Base-by-base conservation (phyloP, 2,797 vertebrate species). In the Otolemur crassicaudatus region DNA sequence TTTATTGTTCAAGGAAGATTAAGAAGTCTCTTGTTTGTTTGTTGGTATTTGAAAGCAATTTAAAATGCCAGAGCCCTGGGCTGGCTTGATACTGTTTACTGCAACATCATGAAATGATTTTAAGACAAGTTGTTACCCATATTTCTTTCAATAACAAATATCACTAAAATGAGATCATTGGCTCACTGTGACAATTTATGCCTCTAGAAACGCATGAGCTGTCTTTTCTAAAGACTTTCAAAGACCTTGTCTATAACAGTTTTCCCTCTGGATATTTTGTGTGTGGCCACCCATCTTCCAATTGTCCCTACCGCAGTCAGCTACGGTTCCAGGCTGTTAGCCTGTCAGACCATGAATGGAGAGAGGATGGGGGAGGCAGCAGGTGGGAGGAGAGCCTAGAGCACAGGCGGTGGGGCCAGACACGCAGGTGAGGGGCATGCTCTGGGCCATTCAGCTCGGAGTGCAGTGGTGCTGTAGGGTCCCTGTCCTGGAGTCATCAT, bases 111-210 rank as follows among this genome's bases (percentile, higher is more conserved):
- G 98, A 98, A 98, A 92, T 98, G 92, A 98, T 98, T 98, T 98
- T 95, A 97, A 97, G 97, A 98, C 98, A 98, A 98, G 98, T 98
- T 98, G 97, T 98, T 98, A 96, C 98, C 97, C 97, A 98, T 98
- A 98, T 98, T 98, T 97, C 98, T 98, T 98, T 99, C 98, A 97
- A 87, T 97, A 97, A 90, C 96, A 97, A 97, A 97, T 97, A 97
- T 96, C 96, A 95, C 87, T 92, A 96, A 96, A 96, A 94, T 98
- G 97, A 98, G 95, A 91, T 97, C 97, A 98, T 89, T 67, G 70
- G 60, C 79, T 96, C 92, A 61, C 70, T 94, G 94, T 91, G 94
- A 97, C 96, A 97, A 97, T 98, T 97, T 97, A 97, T 94, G 95
- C 96, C 90, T 96, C 87, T 80, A 63, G 79, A 94, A 97, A 95